A percentile compares a stretch with the other conserved stretches of the same genome.
Evolutionary conservation across 1,140 invertebrate species (phyloP).

Genomic region (Pissodes strobi): DNA sequence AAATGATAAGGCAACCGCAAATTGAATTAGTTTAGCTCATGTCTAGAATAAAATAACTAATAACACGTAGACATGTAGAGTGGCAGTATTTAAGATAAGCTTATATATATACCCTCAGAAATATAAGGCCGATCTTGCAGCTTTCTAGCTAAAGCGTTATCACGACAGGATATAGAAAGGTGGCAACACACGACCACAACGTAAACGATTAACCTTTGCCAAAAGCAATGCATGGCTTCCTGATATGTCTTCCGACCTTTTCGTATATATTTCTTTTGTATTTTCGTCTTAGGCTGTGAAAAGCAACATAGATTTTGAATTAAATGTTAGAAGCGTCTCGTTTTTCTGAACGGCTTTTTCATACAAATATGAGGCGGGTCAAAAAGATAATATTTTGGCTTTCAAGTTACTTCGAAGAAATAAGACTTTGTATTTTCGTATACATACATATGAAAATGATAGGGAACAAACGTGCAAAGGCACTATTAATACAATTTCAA

Average conservation of each 20-base stretch:
- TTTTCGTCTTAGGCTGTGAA: no score
- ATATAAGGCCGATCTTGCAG: constrained; percentile 15
- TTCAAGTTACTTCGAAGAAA: no score
- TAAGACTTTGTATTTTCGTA: no score
- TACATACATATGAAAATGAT: no score
- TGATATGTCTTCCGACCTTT: constrained; percentile 26
- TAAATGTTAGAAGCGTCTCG: no score
- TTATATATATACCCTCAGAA: constrained; percentile 2
- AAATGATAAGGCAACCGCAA: no score
- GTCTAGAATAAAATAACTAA: not conserved
- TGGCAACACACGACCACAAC: constrained; percentile 18
- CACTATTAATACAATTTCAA: no score
- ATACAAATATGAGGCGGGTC: no score
- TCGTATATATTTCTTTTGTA: constrained; percentile 4
- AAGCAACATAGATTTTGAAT: no score
- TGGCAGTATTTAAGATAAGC: constrained; percentile 16
- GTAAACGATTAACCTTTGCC: constrained; percentile 27
- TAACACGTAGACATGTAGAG: not conserved
- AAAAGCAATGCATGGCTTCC: constrained; percentile 16
- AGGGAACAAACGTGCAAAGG: no score
- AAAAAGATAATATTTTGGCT: no score
- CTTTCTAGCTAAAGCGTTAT: constrained; percentile 10
- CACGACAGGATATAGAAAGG: constrained; percentile 18
- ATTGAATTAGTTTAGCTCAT: not conserved
- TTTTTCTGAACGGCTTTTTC: no score